phyloP scores from a whole-genome alignment of 2,797 vertebrate genomes.

The Anguilla marmorata region DNA sequence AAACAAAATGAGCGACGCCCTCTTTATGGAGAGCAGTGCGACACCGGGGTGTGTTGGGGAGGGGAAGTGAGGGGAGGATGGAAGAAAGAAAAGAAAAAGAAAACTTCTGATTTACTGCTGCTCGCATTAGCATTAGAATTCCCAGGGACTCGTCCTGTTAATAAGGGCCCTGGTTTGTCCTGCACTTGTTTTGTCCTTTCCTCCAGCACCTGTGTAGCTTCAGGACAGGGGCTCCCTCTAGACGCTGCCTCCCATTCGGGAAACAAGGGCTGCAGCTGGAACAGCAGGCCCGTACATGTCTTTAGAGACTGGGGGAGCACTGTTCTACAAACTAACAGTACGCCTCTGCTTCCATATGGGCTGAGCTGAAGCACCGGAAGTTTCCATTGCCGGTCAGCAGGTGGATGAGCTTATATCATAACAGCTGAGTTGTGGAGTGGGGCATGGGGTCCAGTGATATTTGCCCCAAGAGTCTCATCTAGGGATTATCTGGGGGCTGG shows the following conservation, averaged over 20 bases:
- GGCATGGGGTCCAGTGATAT: not conserved
- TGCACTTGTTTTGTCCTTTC: not conserved
- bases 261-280: not conserved
- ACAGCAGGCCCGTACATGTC: too few relatives aligned
- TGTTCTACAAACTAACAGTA: not conserved
- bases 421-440: not conserved
- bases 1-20: conserved; percentile 25
- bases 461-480: not conserved
- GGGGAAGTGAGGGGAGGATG: too few relatives aligned
- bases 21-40: conserved; percentile 25
- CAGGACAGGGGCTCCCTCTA: not conserved
- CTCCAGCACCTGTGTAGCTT: not conserved
- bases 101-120: not conserved
- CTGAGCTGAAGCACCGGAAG: not conserved
- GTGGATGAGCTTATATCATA: not conserved
- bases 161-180: not conserved
- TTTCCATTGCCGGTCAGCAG: not conserved
- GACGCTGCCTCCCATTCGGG: not conserved
- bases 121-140: conserved; percentile 46
- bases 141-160: conserved; percentile 29
- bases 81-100: not conserved
- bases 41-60: not conserved
- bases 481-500: too few relatives aligned
- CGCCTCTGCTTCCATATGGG: not conserved
- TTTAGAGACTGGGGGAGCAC: not conserved